phyloP scores from a whole-genome alignment of 2,888 invertebrate genomes.

The Eristalinus aeneus region DNA sequence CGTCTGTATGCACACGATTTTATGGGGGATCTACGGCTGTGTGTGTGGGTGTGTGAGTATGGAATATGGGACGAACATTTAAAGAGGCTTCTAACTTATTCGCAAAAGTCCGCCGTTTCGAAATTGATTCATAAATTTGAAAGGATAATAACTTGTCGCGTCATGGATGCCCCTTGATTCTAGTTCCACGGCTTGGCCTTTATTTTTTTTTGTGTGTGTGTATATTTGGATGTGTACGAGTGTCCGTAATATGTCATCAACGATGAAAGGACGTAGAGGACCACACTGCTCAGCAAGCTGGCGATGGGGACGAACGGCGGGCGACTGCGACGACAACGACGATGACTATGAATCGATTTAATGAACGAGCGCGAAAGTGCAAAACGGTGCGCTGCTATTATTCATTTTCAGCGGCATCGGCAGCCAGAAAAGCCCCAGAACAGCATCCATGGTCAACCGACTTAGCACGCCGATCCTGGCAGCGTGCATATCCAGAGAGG shows the following conservation, averaged over 20 bases:
- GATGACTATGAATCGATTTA: conserved; percentile 54
- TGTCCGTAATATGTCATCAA: conserved; percentile 57
- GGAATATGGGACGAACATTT: conserved; percentile 52
- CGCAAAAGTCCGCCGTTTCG: conserved; percentile 10
- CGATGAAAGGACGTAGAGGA: background rate
- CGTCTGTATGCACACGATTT: background rate
- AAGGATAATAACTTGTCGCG: conserved; percentile 69
- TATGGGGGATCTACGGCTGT: background rate
- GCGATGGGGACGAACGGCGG: background rate
- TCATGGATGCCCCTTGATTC: conserved; percentile 47
- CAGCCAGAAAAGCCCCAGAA: conserved; percentile 27
- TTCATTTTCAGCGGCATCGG: conserved; percentile 61
- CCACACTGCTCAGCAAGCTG: background rate
- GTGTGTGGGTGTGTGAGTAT: background rate
- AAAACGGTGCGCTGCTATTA: conserved; percentile 69
- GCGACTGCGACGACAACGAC: conserved; percentile 17
- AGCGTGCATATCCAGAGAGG: conserved; percentile 32
- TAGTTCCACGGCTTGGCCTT: conserved; percentile 8
- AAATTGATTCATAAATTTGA: conserved; percentile 59
- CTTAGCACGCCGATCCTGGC: conserved; percentile 60
- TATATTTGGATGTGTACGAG: conserved; percentile 9
- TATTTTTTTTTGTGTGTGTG: background rate
- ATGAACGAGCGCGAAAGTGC: conserved; percentile 66
- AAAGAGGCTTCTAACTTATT: conserved; percentile 43
- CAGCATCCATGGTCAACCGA: conserved; percentile 66